Evolutionary conservation across 2,888 invertebrate genomes (phyloP).

Genomic region (Beris chalybata): DNA sequence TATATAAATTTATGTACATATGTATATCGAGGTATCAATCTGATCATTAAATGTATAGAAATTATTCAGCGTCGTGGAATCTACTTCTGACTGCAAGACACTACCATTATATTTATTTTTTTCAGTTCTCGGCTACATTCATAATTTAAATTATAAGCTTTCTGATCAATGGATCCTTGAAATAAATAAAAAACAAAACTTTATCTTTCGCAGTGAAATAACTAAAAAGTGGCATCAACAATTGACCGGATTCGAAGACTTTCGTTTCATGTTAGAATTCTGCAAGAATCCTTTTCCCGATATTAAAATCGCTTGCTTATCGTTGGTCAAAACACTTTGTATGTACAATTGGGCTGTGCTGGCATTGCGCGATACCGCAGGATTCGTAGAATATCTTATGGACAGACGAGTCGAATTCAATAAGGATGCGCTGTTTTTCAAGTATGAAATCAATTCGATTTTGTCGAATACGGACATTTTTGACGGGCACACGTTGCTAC

Average conservation of each 20-base stretch:
- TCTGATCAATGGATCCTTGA: too few relatives aligned
- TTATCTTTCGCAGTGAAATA: slow-evolving; percentile 52
- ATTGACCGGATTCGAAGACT: slow-evolving; percentile 62
- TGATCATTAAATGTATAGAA: too few relatives aligned
- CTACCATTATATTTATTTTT: too few relatives aligned
- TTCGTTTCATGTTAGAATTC: slow-evolving; percentile 60
- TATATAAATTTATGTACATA: too few relatives aligned
- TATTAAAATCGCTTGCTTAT: slow-evolving; percentile 69
- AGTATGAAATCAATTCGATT: slow-evolving; percentile 71
- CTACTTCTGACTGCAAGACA: too few relatives aligned
- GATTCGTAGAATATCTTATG: slow-evolving; percentile 74
- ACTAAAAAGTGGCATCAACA: slow-evolving; percentile 66
- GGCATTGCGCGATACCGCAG: slow-evolving; percentile 70
- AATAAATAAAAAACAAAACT: too few relatives aligned
- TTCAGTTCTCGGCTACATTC: too few relatives aligned
- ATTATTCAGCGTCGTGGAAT: too few relatives aligned
- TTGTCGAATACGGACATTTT: slow-evolving; percentile 64
- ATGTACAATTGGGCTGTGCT: slow-evolving; percentile 79
- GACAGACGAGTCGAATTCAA: slow-evolving; percentile 71
- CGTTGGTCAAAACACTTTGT: slow-evolving; percentile 67
- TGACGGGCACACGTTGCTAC: slow-evolving; percentile 63
- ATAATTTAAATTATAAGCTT: too few relatives aligned
- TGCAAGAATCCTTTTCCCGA: slow-evolving; percentile 82
- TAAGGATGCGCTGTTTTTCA: slow-evolving; percentile 63
- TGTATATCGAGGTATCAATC: too few relatives aligned